Evolutionary conservation across 2,888 invertebrate species (phyloP), one percentile per base, ranked within the genome.

Genomic region (Stenotaenia linearis): DNA sequence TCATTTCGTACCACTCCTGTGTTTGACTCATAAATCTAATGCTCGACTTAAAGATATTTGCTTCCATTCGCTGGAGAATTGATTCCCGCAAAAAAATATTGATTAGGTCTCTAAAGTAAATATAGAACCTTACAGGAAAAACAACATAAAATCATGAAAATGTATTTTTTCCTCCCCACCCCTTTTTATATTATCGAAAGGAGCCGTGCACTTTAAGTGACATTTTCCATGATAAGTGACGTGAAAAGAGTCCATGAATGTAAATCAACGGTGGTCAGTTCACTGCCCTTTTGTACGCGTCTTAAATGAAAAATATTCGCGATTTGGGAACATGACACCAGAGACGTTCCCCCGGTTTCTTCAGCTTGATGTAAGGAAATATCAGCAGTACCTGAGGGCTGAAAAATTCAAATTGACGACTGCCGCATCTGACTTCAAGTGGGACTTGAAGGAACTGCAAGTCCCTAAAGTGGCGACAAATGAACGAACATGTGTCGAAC

Each of bases 401-500:
- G 23, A 28, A 69, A 69, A 69, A 69, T 69, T 69, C 69, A 69
- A 69, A 69, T 69, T 69, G 69, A 69, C 69, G 69, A 69, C 69
- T 69, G 10, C 12, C 1, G 23, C 12, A 12, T 28, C 69, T 28
- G 69, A 69, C 69, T 69, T 28, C 6, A 28, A 69, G 69, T 69
- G 25, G 69, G 69, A 69, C 25, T 69, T 25, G 25, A 69, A 23
- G 28, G 25, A 25, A 69, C 25, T 69, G 69, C 28, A 18, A 69
- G 69, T 69, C 69, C 69, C 69, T n/a, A 23, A 69, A 69, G 69
- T 69, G 69, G 69, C 69, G 69, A 69, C 69, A 69, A 69, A 69
- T 69, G 69, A 69, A 69, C 25, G 69, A 69, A 69, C 69, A 69
- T 69, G 69, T 69, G 69, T 69, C 69, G 69, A 69, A 69, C 69